Conservation (phyloP, 1,140 invertebrate species). For the Eupeodes corollae region DNA sequence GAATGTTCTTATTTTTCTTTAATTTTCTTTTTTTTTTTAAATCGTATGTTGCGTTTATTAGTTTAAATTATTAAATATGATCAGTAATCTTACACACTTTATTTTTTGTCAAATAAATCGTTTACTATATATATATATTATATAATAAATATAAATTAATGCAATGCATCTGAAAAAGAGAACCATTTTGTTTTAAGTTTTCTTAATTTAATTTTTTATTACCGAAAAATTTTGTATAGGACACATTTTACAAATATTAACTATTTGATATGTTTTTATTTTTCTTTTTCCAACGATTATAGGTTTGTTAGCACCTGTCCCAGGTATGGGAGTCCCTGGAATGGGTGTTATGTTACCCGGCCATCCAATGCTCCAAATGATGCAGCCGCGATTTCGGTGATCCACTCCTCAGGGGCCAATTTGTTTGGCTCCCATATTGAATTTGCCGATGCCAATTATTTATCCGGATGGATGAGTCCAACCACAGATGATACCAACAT, state of each 20-base stretch:
- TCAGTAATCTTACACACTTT: neutral
- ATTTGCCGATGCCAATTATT: slow-evolving; percentile 7
- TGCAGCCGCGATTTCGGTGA: slow-evolving; percentile 71
- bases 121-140: too few species aligned
- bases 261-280: neutral
- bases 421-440: slow-evolving; percentile 7
- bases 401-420: slow-evolving; percentile 39
- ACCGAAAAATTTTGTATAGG: neutral
- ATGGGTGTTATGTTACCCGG: slow-evolving; percentile 58
- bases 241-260: neutral
- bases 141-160: too few species aligned
- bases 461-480: slow-evolving; percentile 5
- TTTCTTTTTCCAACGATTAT: neutral
- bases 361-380: slow-evolving; percentile 53
- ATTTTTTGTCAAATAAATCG: neutral
- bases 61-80: neutral
- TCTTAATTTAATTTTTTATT: neutral
- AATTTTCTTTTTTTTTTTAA: neutral
- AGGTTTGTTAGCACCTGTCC: slow-evolving; percentile 24
- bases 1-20: neutral
- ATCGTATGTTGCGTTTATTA: too few species aligned
- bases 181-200: neutral
- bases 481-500: slow-evolving; percentile 5
- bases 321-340: slow-evolving; percentile 43
- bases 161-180: too few species aligned